Percentiles rank a stretch among this genome's conserved stretches.
phyloP scores from a whole-genome alignment of 1,140 invertebrate genomes.

The Temnothorax curvispinosus region DNA sequence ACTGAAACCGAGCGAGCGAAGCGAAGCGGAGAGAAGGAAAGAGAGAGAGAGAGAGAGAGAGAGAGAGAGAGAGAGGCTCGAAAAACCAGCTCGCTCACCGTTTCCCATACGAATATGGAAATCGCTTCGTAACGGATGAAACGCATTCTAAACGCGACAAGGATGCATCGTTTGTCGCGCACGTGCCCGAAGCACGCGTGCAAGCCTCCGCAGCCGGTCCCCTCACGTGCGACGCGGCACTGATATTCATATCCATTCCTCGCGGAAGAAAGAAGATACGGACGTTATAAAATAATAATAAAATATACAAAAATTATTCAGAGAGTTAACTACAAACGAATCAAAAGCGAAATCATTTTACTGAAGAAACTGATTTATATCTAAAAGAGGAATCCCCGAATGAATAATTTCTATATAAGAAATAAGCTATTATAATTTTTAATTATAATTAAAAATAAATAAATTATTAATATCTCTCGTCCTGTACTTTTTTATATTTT shows the following conservation, averaged over 20 bases:
- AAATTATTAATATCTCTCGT: no score
- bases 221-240: conserved; percentile 5
- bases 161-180: conserved; percentile 50
- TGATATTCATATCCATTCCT: not conserved
- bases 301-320: not conserved
- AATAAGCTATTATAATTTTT: not conserved
- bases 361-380: not conserved
- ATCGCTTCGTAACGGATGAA: conserved; percentile 51
- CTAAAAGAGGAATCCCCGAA: not conserved
- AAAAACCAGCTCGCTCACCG: conserved; percentile 38
- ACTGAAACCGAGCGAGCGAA: conserved; percentile 10
- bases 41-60: not conserved
- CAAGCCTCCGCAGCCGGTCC: not conserved
- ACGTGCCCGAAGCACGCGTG: conserved; percentile 49
- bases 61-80: not conserved
- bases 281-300: not conserved
- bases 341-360: not conserved
- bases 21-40: not conserved
- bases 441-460: no score
- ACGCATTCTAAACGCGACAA: conserved; percentile 59
- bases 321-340: not conserved
- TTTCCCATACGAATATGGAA: conserved; percentile 60
- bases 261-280: not conserved
- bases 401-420: not conserved
- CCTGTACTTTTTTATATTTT: no score